Conservation (phyloP, 1,140 invertebrate genomes). For the Oppia nitens region DNA sequence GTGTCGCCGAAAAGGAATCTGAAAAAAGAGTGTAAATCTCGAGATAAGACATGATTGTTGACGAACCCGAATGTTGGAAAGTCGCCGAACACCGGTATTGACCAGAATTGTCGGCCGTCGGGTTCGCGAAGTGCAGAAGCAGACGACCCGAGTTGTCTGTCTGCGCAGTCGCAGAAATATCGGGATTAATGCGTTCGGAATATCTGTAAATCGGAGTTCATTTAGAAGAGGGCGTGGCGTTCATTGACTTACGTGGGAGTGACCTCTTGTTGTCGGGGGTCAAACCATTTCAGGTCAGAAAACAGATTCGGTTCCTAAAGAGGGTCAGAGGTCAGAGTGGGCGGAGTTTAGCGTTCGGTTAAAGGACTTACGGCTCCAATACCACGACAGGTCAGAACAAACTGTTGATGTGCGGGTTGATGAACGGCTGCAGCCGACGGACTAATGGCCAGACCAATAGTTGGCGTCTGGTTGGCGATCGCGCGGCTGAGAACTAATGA, state of each 20-base stretch:
- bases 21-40: not conserved
- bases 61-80: constrained; percentile 8
- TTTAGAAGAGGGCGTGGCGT: not conserved
- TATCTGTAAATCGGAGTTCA: not conserved
- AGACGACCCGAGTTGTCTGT: not conserved
- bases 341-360: too few relatives aligned
- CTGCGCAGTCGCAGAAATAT: not conserved
- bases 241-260: constrained; percentile 1
- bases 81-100: not conserved
- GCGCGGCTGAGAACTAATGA: not conserved
- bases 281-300: constrained; percentile 27
- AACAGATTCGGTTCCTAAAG: constrained; percentile 23
- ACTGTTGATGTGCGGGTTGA: constrained; percentile 18
- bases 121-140: constrained; percentile 1
- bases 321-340: too few relatives aligned
- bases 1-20: not conserved
- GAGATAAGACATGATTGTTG: constrained; percentile 15
- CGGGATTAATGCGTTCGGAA: not conserved
- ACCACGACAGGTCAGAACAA: constrained; percentile 27
- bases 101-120: constrained; percentile 3
- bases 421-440: not conserved
- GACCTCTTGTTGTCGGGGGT: constrained; percentile 23
- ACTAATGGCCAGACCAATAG: not conserved
- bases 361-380: constrained; percentile 20
- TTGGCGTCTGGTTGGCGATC: not conserved